Base-by-base conservation (phyloP, 2,888 invertebrate genomes). In the Parasteatoda lunata region DNA sequence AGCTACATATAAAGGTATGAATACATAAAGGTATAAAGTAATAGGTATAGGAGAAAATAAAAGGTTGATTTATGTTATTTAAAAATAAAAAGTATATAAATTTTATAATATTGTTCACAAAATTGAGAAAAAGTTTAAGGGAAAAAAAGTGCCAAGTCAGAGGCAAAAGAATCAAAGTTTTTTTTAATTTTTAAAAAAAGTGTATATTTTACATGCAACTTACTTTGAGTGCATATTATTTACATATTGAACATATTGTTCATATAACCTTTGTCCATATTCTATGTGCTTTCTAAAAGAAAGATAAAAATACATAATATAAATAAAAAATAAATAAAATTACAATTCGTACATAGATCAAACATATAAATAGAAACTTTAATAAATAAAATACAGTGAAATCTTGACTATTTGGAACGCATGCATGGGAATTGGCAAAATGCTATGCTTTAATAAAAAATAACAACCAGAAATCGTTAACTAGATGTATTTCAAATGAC, bases 211-310 rank as follows among this genome's bases (percentile, higher is more conserved):
- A 30, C 30, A 30, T 30, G 30, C 30, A 30, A 30, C 30, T 30
- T 30, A 30, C 30, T 30, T 30, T 30, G 30, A 30, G 30, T 30
- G 30, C 30, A 30, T 30, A 30, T 30, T 30, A 30, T 30, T 30
- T 30, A 30, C 30, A 30, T 30, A 30, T 30, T 30, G 30, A 30
- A 30, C 30, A 30, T 30, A 30, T 30, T 30, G 30, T 30, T 96
- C 96, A 92, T 97, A 96, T 89, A 98, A 94, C 92, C 96, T 96
- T 91, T 96, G 95, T 93, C 98, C 98, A 93, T 98, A 98, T 92
- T 98, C 98, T 92, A 97, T 97, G 93, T 98, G 98, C 93, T 98
- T 97, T 48, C 92, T 76, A 51, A 3, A 80, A 70, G 64, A 51
- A 49, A 6, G 71, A 64, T 45, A 66, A 11, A 66, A 48, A 11